Evolutionary conservation across 2,888 invertebrate species (phyloP).

Genomic region (Eremobia ochroleuca): DNA sequence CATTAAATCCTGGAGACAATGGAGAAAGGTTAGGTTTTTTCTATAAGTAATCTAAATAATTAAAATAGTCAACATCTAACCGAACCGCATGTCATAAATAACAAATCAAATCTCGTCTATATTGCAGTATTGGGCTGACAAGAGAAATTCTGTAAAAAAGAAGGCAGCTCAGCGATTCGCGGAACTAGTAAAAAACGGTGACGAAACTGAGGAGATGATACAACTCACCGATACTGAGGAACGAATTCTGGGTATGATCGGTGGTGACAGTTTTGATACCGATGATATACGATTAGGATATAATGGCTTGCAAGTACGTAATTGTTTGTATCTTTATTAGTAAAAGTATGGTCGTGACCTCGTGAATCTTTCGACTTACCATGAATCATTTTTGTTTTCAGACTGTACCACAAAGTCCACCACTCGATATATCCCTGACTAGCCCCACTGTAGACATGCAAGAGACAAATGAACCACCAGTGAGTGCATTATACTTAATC

Average conservation of each 20-base stretch:
- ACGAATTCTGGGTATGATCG: conserved; percentile 8
- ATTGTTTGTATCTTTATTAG: not conserved
- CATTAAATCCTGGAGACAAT: conserved; percentile 15
- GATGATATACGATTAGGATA: conserved; percentile 4
- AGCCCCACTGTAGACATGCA: not conserved
- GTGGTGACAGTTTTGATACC: not conserved
- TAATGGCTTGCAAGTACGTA: conserved; percentile 1
- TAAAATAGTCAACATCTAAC: not conserved
- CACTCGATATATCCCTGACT: not conserved
- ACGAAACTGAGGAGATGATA: not conserved
- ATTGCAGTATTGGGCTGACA: conserved; percentile 21
- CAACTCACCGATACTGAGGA: conserved; percentile 16
- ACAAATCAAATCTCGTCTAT: no score
- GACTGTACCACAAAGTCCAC: conserved; percentile 1
- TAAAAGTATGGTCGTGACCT: no score
- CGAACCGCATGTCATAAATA: not conserved
- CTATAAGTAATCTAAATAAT: not conserved
- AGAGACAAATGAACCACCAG: not conserved
- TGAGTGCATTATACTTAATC: not conserved
- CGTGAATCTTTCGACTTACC: not conserved
- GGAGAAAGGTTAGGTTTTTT: conserved; percentile 18
- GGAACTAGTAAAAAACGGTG: not conserved
- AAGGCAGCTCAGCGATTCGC: conserved; percentile 13
- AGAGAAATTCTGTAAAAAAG: conserved; percentile 16
- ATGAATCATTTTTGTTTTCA: not conserved